Evolutionary conservation across 2,888 invertebrate species (phyloP).

Genomic region (Eretmocerus hayati): DNA sequence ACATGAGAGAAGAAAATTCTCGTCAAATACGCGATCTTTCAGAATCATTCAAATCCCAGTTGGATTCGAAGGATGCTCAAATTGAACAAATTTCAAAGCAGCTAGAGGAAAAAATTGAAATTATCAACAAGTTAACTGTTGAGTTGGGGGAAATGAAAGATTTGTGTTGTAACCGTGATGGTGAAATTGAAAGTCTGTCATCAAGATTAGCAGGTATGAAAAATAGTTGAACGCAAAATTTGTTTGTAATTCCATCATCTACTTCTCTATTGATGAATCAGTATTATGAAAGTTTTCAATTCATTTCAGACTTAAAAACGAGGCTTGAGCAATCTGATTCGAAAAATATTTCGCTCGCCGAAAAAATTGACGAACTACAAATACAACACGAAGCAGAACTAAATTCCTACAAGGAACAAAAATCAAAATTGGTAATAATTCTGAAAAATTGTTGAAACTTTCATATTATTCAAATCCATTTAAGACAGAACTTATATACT

Average conservation of each 20-base stretch:
- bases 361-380: slow-evolving; percentile 45
- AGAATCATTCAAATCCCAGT: slow-evolving; percentile 46
- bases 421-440: slow-evolving; percentile 36
- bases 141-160: slow-evolving; percentile 50
- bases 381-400: slow-evolving; percentile 52
- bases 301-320: slow-evolving; percentile 49
- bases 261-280: too few species aligned
- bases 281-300: too few species aligned
- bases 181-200: slow-evolving; percentile 46
- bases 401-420: slow-evolving; percentile 32
- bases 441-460: too few species aligned
- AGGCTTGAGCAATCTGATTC: slow-evolving; percentile 51
- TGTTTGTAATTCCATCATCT: too few species aligned
- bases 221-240: too few species aligned
- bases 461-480: not conserved
- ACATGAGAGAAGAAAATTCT: slow-evolving; percentile 29
- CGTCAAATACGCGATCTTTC: slow-evolving; percentile 31
- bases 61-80: slow-evolving; percentile 50
- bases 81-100: slow-evolving; percentile 51
- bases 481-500: not conserved
- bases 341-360: slow-evolving; percentile 51
- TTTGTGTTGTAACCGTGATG: slow-evolving; percentile 46
- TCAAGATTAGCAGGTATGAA: slow-evolving; percentile 31
- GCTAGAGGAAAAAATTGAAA: slow-evolving; percentile 49
- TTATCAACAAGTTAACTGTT: slow-evolving; percentile 50